Evolutionary conservation across 2,113 vertebrate species (phyloP), one percentile per base, ranked within the genome.

Genomic region (Vulpes lagopus): DNA sequence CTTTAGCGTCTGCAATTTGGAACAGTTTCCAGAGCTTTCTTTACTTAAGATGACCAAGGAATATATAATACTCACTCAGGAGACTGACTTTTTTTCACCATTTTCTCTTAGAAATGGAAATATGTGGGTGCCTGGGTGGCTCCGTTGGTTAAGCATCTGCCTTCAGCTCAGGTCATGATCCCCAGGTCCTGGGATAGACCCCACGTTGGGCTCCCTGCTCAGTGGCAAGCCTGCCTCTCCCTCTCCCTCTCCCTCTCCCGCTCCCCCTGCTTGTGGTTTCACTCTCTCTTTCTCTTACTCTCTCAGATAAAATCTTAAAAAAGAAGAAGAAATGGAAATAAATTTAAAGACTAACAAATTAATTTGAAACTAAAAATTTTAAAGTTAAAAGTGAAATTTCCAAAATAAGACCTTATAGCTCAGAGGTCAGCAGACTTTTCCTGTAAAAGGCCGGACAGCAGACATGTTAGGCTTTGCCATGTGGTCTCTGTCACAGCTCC

Each of bases 11-110:
- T 71, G 4, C 51, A 51, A 84, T 95, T 92, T 57, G 19, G 80
- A 85, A 69, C 32, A 76, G 12, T 78, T 84, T 87, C 74, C 57
- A 85, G 43, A 94, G 81, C 49, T 30, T 43, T 35, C 85, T 97
- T 94, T 89, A 83, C 35, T 82, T 79, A 89, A 76, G 35, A 10
- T 25, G 59, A 53, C 64, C 57, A 71, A 71, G 53, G 89, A 64
- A 69, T 27, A 67, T 8, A 22, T 80, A 62, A 22, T 55, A 53
- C 60, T 71, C 17, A 73, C 19, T 92, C 57, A 85, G 49, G 43
- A 95, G 32, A 32, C 14, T 73, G 78, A 82, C 11, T 67, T 59
- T 73, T 78, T 81, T 32, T 14, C 55, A 19, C 19, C 38, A n/a
- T 78, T 80, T 86, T 73, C 30, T 30, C 25, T 88, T 55, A 32